Evolutionary conservation across 2,113 vertebrate species (phyloP).

Genomic region (Clupea harengus): DNA sequence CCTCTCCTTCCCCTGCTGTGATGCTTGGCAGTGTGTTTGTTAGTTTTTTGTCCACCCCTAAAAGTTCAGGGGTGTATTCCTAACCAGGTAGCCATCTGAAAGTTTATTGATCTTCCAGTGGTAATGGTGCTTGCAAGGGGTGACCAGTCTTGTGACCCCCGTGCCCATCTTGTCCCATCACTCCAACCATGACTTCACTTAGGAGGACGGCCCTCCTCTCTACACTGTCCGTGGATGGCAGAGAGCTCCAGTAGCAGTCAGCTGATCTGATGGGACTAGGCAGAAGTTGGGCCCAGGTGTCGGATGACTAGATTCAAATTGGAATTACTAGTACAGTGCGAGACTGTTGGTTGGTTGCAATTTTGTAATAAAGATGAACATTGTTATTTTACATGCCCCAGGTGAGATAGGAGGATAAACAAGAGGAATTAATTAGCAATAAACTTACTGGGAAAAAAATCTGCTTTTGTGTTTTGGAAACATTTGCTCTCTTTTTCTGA

Average conservation of each 20-base stretch:
- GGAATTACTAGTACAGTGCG: neutral
- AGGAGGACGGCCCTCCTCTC: neutral
- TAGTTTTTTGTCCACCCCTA: neutral
- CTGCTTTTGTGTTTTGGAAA: neutral
- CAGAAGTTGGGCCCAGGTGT: neutral
- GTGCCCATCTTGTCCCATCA: neutral
- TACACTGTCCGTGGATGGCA: neutral
- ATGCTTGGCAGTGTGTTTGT: neutral
- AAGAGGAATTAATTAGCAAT: constrained; percentile 33
- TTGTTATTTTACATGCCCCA: constrained; percentile 24
- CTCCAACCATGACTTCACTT: neutral
- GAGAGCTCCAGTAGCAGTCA: neutral
- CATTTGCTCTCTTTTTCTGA: neutral
- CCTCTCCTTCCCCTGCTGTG: neutral
- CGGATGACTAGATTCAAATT: neutral
- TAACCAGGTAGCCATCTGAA: neutral
- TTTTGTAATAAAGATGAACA: constrained; percentile 10
- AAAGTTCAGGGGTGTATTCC: neutral
- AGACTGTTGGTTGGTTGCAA: neutral
- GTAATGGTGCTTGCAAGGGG: neutral
- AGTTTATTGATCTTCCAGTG: neutral
- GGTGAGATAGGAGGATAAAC: constrained; percentile 10
- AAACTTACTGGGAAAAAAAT: constrained; percentile 24
- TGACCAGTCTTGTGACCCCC: neutral
- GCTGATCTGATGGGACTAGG: neutral